Percentiles rank a stretch among this genome's conserved stretches.
These are phyloP conservation scores for Percopsis omiscomaycus DNA, from an alignment of 2,797 vertebrate genomes.

Conservation along the genomic window DNA sequence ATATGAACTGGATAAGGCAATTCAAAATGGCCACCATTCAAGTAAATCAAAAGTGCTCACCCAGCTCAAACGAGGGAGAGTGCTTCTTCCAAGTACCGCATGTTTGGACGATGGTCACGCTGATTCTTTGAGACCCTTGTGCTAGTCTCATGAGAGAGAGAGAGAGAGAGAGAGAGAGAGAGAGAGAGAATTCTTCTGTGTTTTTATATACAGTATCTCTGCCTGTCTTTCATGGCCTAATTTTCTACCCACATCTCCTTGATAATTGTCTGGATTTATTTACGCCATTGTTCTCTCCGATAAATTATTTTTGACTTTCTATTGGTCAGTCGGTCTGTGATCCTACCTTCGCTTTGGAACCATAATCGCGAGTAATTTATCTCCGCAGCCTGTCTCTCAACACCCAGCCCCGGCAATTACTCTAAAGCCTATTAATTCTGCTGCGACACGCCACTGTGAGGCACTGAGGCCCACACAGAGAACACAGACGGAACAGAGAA, in stretches of 20 bases:
- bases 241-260: too few species aligned
- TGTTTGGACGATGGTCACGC: too few species aligned
- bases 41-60: too few species aligned
- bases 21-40: too few species aligned
- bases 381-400: background rate
- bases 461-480: slow-evolving; percentile 5
- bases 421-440: slow-evolving; percentile 24
- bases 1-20: too few species aligned
- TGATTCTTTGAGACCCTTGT: too few species aligned
- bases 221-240: too few species aligned
- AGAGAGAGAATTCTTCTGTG: background rate
- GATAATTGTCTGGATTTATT: too few species aligned
- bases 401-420: slow-evolving; percentile 16
- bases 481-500: slow-evolving; percentile 21
- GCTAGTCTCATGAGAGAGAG: background rate
- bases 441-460: background rate
- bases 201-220: background rate
- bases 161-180: background rate
- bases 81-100: too few species aligned
- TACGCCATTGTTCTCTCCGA: too few species aligned
- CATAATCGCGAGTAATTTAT: slow-evolving; percentile 9
- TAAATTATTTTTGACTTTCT: too few species aligned
- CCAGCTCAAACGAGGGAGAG: too few species aligned
- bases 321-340: background rate
- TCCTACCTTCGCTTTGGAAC: background rate